A percentile compares a stretch with the other conserved stretches of the same genome.
phyloP scores from a whole-genome alignment of 2,888 invertebrate species.

The Drosophila picticornis region DNA sequence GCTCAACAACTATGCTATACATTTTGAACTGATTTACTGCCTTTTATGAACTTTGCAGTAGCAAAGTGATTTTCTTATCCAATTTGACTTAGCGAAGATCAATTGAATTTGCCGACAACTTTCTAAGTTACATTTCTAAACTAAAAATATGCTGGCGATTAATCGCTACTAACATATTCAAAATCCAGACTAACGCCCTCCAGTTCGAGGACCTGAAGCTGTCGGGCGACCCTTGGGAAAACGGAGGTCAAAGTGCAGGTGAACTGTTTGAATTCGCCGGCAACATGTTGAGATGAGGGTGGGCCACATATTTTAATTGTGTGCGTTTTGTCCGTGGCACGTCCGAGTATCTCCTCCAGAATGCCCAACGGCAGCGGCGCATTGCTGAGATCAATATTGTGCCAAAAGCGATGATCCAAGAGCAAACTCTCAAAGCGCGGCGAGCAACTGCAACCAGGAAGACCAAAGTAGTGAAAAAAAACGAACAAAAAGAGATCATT shows the following conservation, averaged over 20 bases:
- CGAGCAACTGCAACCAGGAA: conserved; percentile 75
- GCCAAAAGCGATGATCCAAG: conserved; percentile 84
- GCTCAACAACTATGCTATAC: not conserved
- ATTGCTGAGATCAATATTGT: conserved; percentile 80
- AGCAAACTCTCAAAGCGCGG: conserved; percentile 80
- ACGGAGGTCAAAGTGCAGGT: conserved; percentile 75
- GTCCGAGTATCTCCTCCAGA: conserved; percentile 77
- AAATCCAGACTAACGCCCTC: conserved; percentile 84
- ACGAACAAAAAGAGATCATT: not conserved
- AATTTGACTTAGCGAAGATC: not conserved
- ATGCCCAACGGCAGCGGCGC: conserved; percentile 75
- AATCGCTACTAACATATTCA: conserved; percentile 67
- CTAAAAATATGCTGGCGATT: not conserved
- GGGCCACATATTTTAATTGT: conserved; percentile 83
- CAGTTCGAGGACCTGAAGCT: conserved; percentile 78
- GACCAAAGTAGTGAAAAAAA: not conserved
- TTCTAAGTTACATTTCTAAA: not conserved
- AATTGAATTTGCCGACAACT: not conserved
- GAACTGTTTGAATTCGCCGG: conserved; percentile 76
- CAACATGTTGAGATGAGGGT: conserved; percentile 73
- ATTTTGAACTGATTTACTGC: not conserved
- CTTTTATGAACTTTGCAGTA: not conserved
- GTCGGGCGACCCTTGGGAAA: conserved; percentile 74
- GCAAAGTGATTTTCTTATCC: no score
- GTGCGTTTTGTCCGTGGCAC: conserved; percentile 79